Evolutionary conservation across 2,888 invertebrate genomes (phyloP).

Genomic region (Cheilosia vernalis): DNA sequence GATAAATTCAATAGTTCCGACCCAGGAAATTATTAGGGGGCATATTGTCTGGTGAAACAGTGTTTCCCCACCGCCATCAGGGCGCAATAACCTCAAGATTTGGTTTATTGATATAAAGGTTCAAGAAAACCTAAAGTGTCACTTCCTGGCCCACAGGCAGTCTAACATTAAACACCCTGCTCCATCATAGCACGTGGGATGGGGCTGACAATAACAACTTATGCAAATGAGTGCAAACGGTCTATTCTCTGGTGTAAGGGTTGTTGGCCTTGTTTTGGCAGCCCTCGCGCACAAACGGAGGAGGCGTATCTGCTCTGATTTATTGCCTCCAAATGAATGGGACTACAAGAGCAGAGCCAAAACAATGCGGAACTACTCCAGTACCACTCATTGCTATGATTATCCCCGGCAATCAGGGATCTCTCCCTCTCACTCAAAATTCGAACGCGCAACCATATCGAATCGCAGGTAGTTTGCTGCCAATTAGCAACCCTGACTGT

Average conservation of each 20-base stretch:
- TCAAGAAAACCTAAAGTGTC: slow-evolving; percentile 62
- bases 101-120: slow-evolving; percentile 61
- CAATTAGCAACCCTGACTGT: slow-evolving; percentile 55
- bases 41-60: slow-evolving; percentile 47
- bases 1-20: slow-evolving; percentile 60
- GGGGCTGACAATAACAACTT: slow-evolving; percentile 7
- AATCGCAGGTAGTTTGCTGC: slow-evolving; percentile 67
- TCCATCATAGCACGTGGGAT: too few relatives aligned
- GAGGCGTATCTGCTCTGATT: slow-evolving; percentile 43
- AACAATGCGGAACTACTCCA: slow-evolving; percentile 62
- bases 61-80: not conserved
- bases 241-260: slow-evolving; percentile 17
- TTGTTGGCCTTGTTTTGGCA: slow-evolving; percentile 63
- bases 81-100: slow-evolving; percentile 60
- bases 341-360: slow-evolving; percentile 1
- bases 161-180: not conserved
- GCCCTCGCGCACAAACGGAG: slow-evolving; percentile 6
- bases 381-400: slow-evolving; percentile 52
- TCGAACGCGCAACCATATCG: slow-evolving; percentile 42
- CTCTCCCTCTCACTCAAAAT: slow-evolving; percentile 6
- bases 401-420: slow-evolving; percentile 22
- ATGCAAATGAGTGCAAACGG: slow-evolving; percentile 43
- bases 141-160: slow-evolving; percentile 40
- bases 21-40: slow-evolving; percentile 67
- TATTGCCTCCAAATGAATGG: slow-evolving; percentile 34